Evolutionary conservation across 2,113 vertebrate genomes (phyloP), one percentile per base, ranked within the genome.

Genomic region (Pluvialis apricaria): DNA sequence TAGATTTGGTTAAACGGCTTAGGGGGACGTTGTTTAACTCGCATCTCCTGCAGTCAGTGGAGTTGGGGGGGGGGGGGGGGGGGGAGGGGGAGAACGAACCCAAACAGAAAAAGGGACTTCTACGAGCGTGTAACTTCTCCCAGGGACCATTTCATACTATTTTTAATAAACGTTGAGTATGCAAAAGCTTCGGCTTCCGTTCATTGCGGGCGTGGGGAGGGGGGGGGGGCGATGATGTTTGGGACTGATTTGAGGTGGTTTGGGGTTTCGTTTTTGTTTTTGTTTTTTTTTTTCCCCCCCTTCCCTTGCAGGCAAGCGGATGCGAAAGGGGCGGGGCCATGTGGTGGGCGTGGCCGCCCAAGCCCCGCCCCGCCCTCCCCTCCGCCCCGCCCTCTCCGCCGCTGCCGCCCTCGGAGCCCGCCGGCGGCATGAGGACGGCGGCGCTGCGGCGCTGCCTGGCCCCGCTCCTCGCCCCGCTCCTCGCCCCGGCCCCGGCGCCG

Each of bases 131-230:
- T 92, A 86, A 64, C 70, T 82, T 65, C 95, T 94, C 64, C 89
- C 80, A 91, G 82, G 92, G 82, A 96, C 92, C 85, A 64, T 65
- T 93, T 90, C 79, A 82, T 96, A 96, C 78, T 36, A 76, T 94
- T 94, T 97, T 94, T 94, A 91, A 82, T 95, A 86, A 96, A 87
- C 96, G 61, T 75, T 78, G 79, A 91, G 95, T 96, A 96, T 75
- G 83, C 77, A 94, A 92, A 93, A 51, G 6, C 28, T 25, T 49
- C 31, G 60, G 5, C 4, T 62, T 61, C 22, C 34, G 15, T 90
- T 88, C 40, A 25, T 84, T 54, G 55, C 32, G 32, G 55, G 31
- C 17, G 54, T 20, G 18, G 18, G 6, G 29, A 31, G 9, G 19
- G 7, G 6, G 29, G 55, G 9, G 19, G 7, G 51, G 25, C 32